These are phyloP conservation scores for Agonopterix heracliana DNA, from an alignment of 2,888 invertebrate genomes.

Conservation along the genomic window DNA sequence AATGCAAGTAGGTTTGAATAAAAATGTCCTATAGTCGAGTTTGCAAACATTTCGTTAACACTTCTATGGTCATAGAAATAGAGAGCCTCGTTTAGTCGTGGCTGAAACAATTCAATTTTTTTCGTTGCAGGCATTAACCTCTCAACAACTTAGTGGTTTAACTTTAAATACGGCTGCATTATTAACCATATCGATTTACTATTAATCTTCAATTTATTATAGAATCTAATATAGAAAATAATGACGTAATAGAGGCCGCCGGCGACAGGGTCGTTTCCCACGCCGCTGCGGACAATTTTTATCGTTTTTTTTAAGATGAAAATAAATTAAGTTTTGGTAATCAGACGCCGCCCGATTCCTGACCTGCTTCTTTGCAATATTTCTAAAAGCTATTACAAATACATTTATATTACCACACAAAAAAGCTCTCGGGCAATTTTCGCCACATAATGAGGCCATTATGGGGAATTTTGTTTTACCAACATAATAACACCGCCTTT, in stretches of 20 bases:
- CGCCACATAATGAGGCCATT: conserved; percentile 76
- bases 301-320: conserved; percentile 57
- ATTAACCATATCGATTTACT: conserved; percentile 57
- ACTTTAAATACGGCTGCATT: neutral
- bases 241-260: conserved; percentile 73
- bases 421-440: conserved; percentile 74
- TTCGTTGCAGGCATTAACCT: conserved; percentile 6
- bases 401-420: conserved; percentile 74
- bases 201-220: conserved; percentile 72
- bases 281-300: conserved; percentile 66
- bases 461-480: conserved; percentile 75
- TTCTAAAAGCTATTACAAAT: conserved; percentile 76
- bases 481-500: conserved; percentile 75
- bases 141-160: neutral
- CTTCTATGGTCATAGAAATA: no score
- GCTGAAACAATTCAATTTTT: neutral
- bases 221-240: conserved; percentile 74
- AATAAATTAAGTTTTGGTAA: conserved; percentile 75
- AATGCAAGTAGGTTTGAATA: no score
- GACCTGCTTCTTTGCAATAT: conserved; percentile 72
- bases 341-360: conserved; percentile 66
- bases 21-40: no score
- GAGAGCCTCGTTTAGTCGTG: no score
- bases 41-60: no score
- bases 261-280: conserved; percentile 74